Evolutionary conservation across 2,113 vertebrate genomes (phyloP).

Genomic region (Loxodonta africana): DNA sequence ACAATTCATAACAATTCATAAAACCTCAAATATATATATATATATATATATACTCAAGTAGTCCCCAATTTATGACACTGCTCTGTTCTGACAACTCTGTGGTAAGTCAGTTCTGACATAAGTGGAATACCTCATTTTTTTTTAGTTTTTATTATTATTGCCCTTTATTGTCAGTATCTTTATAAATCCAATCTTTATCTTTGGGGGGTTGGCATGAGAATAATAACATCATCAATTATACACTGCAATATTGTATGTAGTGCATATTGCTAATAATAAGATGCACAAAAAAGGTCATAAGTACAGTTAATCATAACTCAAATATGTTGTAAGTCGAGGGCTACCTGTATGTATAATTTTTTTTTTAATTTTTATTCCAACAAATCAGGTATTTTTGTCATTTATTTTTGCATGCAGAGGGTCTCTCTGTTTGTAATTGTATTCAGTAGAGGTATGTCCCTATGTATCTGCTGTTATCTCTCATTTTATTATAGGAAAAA

Average conservation of each 20-base stretch:
- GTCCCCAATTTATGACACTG: background rate
- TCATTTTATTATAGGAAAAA: constrained; percentile 60
- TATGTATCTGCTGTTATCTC: background rate
- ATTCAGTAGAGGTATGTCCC: background rate
- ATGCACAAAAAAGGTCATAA: background rate
- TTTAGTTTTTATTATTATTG: background rate
- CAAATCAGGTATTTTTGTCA: background rate
- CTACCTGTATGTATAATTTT: background rate
- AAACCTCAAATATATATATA: background rate
- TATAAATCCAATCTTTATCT: background rate
- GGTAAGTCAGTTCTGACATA: too few relatives aligned
- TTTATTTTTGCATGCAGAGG: background rate
- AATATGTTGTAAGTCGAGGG: background rate
- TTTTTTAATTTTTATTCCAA: constrained; percentile 26
- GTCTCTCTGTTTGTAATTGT: background rate
- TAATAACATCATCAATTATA: background rate
- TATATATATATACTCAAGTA: background rate
- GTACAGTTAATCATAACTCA: background rate
- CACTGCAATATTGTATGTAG: background rate
- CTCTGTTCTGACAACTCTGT: background rate
- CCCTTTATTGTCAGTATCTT: background rate
- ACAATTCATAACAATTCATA: background rate
- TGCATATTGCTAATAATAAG: background rate
- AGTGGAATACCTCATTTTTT: too few relatives aligned
- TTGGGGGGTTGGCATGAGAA: background rate